Evolutionary conservation across 2,797 vertebrate species (phyloP).

Genomic region (Babyrousa celebensis): DNA sequence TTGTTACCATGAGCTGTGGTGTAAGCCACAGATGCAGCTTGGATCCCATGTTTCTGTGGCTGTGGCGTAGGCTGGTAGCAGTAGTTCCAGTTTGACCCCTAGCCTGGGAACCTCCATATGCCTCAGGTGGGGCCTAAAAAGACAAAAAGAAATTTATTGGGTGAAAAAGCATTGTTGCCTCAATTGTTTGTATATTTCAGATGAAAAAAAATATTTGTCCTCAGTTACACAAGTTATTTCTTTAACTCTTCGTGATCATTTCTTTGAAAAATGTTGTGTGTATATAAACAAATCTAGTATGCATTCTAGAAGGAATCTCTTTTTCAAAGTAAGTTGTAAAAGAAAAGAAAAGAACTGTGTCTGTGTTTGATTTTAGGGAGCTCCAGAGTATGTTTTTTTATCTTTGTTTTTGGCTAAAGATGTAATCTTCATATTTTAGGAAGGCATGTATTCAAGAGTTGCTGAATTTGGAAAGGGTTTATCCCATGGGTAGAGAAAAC

Average conservation of each 20-base stretch:
- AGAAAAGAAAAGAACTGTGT: background rate
- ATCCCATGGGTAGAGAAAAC: background rate
- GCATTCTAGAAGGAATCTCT: background rate
- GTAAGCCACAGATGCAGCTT: too few species aligned
- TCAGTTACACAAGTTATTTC: background rate
- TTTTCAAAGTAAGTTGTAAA: slow-evolving; percentile 1
- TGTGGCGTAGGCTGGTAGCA: too few species aligned
- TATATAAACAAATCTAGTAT: background rate
- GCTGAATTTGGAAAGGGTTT: background rate
- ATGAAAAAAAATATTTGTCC: background rate
- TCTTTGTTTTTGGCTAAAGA: background rate
- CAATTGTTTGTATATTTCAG: background rate
- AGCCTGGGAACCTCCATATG: too few species aligned
- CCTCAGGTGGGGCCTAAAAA: too few species aligned
- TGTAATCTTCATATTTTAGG: slow-evolving; percentile 1
- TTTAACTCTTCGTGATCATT: background rate
- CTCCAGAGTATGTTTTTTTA: background rate
- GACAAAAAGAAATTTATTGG: background rate
- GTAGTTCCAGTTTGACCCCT: too few species aligned
- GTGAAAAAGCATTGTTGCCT: background rate
- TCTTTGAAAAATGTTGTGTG: background rate
- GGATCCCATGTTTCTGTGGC: too few species aligned
- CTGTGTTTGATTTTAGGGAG: background rate
- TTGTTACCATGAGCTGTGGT: too few species aligned
- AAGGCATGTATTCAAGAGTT: slow-evolving; percentile 9